Base-by-base conservation (phyloP, 2,797 vertebrate genomes). In the Lithobates pipiens region DNA sequence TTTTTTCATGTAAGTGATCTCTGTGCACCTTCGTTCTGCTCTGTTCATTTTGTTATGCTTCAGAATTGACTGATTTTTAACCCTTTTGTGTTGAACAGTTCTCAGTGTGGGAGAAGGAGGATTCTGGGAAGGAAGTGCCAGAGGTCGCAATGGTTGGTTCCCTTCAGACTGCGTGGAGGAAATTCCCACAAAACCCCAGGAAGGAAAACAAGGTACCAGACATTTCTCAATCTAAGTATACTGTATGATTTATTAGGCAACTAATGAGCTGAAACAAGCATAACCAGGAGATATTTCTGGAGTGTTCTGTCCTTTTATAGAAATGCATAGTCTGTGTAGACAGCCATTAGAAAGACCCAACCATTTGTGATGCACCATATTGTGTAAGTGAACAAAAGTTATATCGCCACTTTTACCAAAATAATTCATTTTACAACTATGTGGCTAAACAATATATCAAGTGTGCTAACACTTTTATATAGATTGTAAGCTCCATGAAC, bases 41-140 rank as follows among this genome's bases (percentile, higher is more conserved):
- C 50, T 54, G 15, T 46, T 46, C 44, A 46, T 46, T 2, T 61
- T n/a, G 21, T 23, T 16, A 21, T 57, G 16, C 54, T 57, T 21
- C 8, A 23, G 2, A 67, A 67, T 27, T 67, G n/a, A 27, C 10
- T 46, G 16, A 46, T 7, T 39, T 39, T 0, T 2, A 23, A 39
- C 9, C 27, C 0, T 11, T 76, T 42, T 86, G 34, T 77, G 10
- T 82, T 82, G n/a, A 29, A 82, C 92, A 98, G 97, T 98, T 92
- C 90, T 98, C 90, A 98, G 97, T 69, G 92, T 98, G 63, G 97
- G 97, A 61, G 97, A 98, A 92, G 96, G 97, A 61, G 97, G 97
- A 25, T 98, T 96, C 94, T 98, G 97, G 97, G 97, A 98, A 93
- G 97, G 97, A 63, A 97, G 96, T 44, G 96, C 97, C 89, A 95